A percentile compares a stretch with the other conserved stretches of the same genome.
Evolutionary conservation across 2,113 vertebrate species (phyloP).

Genomic region (Indri indri): DNA sequence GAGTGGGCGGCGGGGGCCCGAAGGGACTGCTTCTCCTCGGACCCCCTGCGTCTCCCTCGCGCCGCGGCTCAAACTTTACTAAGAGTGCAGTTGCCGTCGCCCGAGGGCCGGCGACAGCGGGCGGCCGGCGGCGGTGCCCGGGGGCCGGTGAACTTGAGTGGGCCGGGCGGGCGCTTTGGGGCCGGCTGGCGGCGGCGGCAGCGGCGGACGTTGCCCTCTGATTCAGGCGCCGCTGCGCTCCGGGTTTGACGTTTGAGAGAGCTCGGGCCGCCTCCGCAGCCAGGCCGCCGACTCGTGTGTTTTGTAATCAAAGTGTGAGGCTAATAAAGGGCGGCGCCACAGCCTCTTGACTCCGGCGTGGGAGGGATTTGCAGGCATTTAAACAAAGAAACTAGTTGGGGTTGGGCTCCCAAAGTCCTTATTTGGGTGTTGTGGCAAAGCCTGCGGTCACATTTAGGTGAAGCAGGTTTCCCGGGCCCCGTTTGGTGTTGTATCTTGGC

Average conservation of each 20-base stretch:
- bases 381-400: conserved; percentile 88
- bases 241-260: conserved; percentile 79
- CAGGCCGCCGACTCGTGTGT: conserved; percentile 73
- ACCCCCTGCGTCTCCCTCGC: not conserved
- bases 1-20: not conserved
- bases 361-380: conserved; percentile 82
- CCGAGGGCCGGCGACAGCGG: not conserved
- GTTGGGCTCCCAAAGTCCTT: conserved; percentile 74
- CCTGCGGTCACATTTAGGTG: conserved; percentile 65
- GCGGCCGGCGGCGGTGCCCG: not conserved
- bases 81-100: conserved; percentile 19
- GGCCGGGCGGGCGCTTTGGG: not conserved
- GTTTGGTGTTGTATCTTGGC: conserved; percentile 58
- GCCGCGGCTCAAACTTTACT: conserved; percentile 64
- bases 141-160: not conserved
- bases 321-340: conserved; percentile 80
- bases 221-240: conserved; percentile 4
- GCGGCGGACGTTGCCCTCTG: not conserved
- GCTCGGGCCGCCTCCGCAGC: conserved; percentile 68
- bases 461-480: conserved; percentile 39
- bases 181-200: not conserved
- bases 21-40: not conserved
- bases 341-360: conserved; percentile 73
- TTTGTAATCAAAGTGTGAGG: conserved; percentile 76
- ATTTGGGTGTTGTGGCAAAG: conserved; percentile 68